These are phyloP conservation scores for Cyclina sinensis DNA, from an alignment of 1,140 invertebrate genomes.

Conservation along the genomic window DNA sequence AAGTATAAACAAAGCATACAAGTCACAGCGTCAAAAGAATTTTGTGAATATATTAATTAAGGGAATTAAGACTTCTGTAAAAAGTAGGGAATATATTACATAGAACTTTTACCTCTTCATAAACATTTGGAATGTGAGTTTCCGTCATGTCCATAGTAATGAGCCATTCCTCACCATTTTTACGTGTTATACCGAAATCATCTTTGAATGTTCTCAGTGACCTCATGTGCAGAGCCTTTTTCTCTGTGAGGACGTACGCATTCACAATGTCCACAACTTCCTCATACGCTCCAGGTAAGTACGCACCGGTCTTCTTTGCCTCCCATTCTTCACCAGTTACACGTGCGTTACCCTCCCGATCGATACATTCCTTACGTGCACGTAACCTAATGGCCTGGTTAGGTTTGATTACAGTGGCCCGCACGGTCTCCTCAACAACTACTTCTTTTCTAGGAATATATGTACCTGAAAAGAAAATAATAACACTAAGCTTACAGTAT, in stretches of 20 bases:
- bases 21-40: too few species aligned
- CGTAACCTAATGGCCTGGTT: constrained; percentile 87
- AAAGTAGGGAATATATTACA: too few species aligned
- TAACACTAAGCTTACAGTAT: background rate
- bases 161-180: constrained; percentile 89
- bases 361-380: constrained; percentile 87
- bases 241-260: constrained; percentile 88
- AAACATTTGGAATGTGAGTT: constrained; percentile 88
- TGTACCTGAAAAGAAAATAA: constrained; percentile 82
- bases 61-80: too few species aligned
- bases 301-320: constrained; percentile 87
- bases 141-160: constrained; percentile 87
- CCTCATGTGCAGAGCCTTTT: constrained; percentile 87
- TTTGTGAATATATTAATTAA: too few species aligned
- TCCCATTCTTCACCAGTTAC: constrained; percentile 88
- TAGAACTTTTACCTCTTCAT: constrained; percentile 87
- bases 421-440: constrained; percentile 85
- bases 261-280: constrained; percentile 87
- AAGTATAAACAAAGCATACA: too few species aligned
- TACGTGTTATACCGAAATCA: constrained; percentile 86
- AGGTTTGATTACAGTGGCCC: constrained; percentile 86
- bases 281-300: constrained; percentile 88
- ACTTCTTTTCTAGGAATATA: constrained; percentile 88
- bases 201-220: constrained; percentile 87
- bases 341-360: constrained; percentile 85